These are phyloP conservation scores for Solen grandis DNA, from an alignment of 1,140 invertebrate genomes.

Conservation along the genomic window DNA sequence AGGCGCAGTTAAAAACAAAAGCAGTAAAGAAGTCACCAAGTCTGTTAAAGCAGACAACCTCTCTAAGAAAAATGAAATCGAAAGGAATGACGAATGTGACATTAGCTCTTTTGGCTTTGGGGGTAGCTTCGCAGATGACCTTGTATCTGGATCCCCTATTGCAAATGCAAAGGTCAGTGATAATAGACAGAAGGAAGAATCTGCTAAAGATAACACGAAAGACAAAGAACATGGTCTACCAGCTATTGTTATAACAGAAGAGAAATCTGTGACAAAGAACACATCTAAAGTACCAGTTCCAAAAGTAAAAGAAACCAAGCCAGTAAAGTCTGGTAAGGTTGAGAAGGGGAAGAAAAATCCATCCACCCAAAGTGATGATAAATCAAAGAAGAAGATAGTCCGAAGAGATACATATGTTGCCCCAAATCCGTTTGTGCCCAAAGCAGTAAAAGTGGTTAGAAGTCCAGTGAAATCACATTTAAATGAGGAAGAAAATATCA, in stretches of 20 bases:
- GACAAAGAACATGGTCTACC: neutral
- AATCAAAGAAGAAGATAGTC: too few relatives aligned
- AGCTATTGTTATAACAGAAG: neutral
- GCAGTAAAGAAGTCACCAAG: too few relatives aligned
- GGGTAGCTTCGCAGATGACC: slow-evolving; percentile 24
- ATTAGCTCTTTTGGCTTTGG: slow-evolving; percentile 53
- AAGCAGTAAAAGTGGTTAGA: neutral
- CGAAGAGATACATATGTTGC: slow-evolving; percentile 13
- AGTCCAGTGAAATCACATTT: neutral
- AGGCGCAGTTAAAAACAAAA: too few relatives aligned
- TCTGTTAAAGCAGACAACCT: too few relatives aligned
- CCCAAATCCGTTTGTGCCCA: slow-evolving; percentile 20
- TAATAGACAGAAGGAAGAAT: too few relatives aligned
- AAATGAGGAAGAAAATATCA: too few relatives aligned
- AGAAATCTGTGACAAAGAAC: too few relatives aligned
- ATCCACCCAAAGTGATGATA: too few relatives aligned
- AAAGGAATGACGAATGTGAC: slow-evolving; percentile 7
- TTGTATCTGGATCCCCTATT: slow-evolving; percentile 48
- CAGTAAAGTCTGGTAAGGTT: too few relatives aligned
- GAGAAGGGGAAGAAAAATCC: too few relatives aligned
- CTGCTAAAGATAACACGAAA: neutral
- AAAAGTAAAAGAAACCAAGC: too few relatives aligned
- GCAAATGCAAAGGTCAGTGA: neutral
- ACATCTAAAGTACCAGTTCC: too few relatives aligned
- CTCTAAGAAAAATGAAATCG: slow-evolving; percentile 3